Evolutionary conservation across 2,888 invertebrate species (phyloP), one percentile per base, ranked within the genome.

Genomic region (Andrena fulva): DNA sequence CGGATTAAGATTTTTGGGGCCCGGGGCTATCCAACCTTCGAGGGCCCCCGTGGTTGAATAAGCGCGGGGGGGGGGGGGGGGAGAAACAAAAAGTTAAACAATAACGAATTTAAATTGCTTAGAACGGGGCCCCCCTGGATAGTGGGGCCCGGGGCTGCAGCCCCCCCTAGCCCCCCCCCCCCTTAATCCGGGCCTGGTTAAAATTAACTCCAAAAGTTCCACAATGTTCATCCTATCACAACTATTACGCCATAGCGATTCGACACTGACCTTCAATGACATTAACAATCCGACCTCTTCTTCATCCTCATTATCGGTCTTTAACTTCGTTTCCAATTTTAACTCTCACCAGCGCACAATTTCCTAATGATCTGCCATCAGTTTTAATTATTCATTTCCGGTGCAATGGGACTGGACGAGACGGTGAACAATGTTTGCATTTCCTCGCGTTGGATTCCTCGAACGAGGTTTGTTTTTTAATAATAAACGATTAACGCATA

Each of bases 391-490:
- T 64, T 81, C 60, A 20, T 16, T 59, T 56, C 24, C 10, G 70
- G 62, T 75, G 20, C 5, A 35, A 7, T 31, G 29, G 20, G 59
- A 12, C 56, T 20, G 42, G 56, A 64, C 12, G 35, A 50, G 29
- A 24, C 69, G 12, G 7, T 33, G 29, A 10, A 20, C 7, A 29
- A 20, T 7, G 63, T 20, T 54, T 54, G 69, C 69, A 62, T 31
- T 67, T 62, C 71, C 66, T 66, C 52, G 56, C 59, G 50, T 74
- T 67, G 48, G 10, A 59, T 70, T 67, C 50, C 71, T 33, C 62
- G 71, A 56, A 64, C 31, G 50, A 33, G 35, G 52, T 80, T 70
- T 74, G 50, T 72, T 70, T 70, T 70, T 71, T 52, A 75, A 62
- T 67, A 50, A 70, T 67, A 33, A 33, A 16, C 42, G 64, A 74